These are phyloP conservation scores for Syrphus vitripennis DNA, from an alignment of 2,888 invertebrate species.

Conservation along the genomic window DNA sequence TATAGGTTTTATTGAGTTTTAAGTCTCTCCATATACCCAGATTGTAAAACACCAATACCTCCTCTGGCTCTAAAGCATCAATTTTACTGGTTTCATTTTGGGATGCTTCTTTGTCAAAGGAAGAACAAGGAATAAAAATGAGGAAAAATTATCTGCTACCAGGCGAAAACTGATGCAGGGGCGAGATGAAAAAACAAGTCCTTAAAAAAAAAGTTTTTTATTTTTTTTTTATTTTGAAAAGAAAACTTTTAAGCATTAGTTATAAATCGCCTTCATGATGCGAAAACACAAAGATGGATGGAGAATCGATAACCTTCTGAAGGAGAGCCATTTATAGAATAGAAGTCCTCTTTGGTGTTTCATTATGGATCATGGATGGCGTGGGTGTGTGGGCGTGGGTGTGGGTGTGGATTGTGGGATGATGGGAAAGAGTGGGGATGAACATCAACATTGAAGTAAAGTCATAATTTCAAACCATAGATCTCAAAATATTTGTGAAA, in stretches of 20 bases:
- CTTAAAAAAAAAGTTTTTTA: conserved; percentile 24
- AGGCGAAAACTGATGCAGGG: neutral
- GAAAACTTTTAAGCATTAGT: conserved; percentile 59
- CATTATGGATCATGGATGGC: neutral
- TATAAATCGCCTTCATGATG: conserved; percentile 61
- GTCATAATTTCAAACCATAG: neutral
- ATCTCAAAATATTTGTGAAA: neutral
- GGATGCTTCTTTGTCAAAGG: conserved; percentile 29
- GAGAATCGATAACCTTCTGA: conserved; percentile 58
- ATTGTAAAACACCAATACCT: conserved; percentile 1
- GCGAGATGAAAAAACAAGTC: conserved; percentile 22
- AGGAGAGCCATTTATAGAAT: conserved; percentile 33
- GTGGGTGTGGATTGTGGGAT: neutral
- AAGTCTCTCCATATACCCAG: neutral
- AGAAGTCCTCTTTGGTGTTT: conserved; percentile 11
- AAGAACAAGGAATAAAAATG: neutral
- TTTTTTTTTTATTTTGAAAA: neutral
- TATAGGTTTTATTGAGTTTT: neutral
- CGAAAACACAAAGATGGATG: conserved; percentile 41
- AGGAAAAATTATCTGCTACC: conserved; percentile 32
- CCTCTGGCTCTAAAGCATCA: conserved; percentile 27
- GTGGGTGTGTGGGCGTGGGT: neutral
- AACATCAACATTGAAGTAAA: neutral
- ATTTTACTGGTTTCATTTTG: conserved; percentile 10
- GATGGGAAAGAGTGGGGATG: neutral